These are phyloP conservation scores for Sceloporus tristichus DNA, from an alignment of 2,113 vertebrate genomes.

Conservation along the genomic window DNA sequence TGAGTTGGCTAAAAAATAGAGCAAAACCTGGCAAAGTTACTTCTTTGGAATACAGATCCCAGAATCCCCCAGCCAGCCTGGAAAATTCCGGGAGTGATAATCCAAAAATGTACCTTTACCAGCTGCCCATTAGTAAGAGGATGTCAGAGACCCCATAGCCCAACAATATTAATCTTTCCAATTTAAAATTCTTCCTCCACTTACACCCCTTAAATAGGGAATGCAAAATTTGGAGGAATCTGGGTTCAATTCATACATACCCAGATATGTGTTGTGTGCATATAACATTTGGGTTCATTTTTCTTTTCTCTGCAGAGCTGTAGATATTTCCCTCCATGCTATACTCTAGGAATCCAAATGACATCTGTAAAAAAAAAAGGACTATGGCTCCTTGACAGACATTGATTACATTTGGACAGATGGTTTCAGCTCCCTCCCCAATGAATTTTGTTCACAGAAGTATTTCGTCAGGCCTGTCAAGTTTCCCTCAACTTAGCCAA, in stretches of 20 bases:
- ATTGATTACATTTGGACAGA: conserved; percentile 57
- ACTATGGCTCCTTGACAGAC: conserved; percentile 57
- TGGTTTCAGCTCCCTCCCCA: conserved; percentile 42
- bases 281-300: neutral
- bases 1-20: neutral
- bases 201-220: neutral
- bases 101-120: too few relatives aligned
- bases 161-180: neutral
- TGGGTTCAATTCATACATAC: neutral
- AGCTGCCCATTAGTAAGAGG: too few relatives aligned
- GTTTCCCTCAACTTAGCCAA: conserved; percentile 53
- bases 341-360: neutral
- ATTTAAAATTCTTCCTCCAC: neutral
- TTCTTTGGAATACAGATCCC: neutral
- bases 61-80: neutral
- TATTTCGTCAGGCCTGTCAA: conserved; percentile 68
- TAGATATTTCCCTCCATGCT: neutral
- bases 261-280: too few relatives aligned
- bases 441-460: conserved; percentile 63
- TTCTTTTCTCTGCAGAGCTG: neutral
- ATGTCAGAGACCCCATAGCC: too few relatives aligned
- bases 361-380: conserved; percentile 35
- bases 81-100: too few relatives aligned
- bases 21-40: neutral
- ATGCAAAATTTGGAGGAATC: neutral